Evolutionary conservation across 2,888 invertebrate species (phyloP).

Genomic region (Lypha dubia): DNA sequence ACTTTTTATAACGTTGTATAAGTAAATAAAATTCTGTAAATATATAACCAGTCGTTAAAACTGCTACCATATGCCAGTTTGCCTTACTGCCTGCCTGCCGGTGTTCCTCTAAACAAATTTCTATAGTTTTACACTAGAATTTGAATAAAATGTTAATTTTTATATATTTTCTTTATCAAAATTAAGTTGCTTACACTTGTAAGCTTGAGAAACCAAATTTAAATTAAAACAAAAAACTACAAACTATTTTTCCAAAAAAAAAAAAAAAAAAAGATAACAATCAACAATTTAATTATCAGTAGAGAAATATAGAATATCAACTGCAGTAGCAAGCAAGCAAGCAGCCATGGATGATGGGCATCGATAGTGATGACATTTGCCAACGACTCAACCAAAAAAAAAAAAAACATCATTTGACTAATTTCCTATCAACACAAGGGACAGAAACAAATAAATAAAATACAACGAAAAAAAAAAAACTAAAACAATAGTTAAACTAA

Average conservation of each 20-base stretch:
- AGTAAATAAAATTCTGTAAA: constrained; percentile 9
- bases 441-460: constrained; percentile 32
- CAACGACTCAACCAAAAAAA: constrained; percentile 17
- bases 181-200: constrained; percentile 23
- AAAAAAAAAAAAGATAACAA: constrained; percentile 46
- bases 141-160: constrained; percentile 54
- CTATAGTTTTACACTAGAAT: constrained; percentile 15
- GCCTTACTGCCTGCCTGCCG: not conserved
- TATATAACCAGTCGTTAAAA: constrained; percentile 1
- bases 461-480: no score
- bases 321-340: constrained; percentile 33
- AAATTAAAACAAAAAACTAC: constrained; percentile 25
- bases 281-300: constrained; percentile 64
- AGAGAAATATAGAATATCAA: constrained; percentile 8
- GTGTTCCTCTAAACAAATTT: not conserved
- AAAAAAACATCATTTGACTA: constrained; percentile 60
- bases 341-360: not conserved
- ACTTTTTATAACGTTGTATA: not conserved
- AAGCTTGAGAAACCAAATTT: constrained; percentile 17
- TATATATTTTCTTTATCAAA: constrained; percentile 24
- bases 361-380: constrained; percentile 25
- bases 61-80: constrained; percentile 16
- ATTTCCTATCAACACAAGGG: constrained; percentile 62
- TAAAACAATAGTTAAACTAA: constrained; percentile 36
- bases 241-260: no score